These are phyloP conservation scores for Cervus canadensis DNA, from an alignment of 2,113 vertebrate genomes.

Conservation along the genomic window DNA sequence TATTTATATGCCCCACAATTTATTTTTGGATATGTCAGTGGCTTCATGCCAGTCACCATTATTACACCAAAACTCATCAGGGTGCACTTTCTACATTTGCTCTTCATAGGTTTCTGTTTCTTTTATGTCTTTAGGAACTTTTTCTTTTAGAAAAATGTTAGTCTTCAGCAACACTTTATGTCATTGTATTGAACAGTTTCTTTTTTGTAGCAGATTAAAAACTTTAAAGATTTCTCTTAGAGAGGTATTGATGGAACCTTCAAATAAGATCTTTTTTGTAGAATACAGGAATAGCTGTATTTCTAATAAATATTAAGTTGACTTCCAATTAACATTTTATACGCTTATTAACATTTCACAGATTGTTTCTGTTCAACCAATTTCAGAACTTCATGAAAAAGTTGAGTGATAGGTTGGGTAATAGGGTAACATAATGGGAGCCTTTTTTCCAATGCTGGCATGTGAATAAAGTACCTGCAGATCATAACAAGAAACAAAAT, in stretches of 20 bases:
- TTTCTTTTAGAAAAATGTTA: neutral
- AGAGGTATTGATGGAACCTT: neutral
- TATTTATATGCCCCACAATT: neutral
- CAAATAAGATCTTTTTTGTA: constrained; percentile 2
- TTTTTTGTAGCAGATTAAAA: neutral
- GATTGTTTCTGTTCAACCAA: constrained; percentile 69
- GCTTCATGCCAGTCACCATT: neutral
- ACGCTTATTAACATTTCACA: constrained; percentile 23
- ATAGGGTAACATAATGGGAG: constrained; percentile 81
- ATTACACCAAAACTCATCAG: neutral
- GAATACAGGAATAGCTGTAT: neutral
- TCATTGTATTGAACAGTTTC: neutral
- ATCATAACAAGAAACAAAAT: constrained; percentile 35
- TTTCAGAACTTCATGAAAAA: constrained; percentile 76
- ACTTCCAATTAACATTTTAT: neutral
- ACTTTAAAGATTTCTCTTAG: neutral
- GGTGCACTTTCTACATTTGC: neutral
- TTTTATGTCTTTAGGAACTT: neutral
- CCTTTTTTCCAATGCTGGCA: constrained; percentile 71
- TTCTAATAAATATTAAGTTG: constrained; percentile 4
- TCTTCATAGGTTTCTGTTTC: neutral
- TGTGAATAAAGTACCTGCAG: constrained; percentile 82
- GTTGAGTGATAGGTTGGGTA: constrained; percentile 69
- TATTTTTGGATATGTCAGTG: neutral
- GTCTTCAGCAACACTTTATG: neutral